A percentile compares a stretch with the other conserved stretches of the same genome.
Conservation (phyloP, 2,797 vertebrate species). For the Buceros bicornis region DNA sequence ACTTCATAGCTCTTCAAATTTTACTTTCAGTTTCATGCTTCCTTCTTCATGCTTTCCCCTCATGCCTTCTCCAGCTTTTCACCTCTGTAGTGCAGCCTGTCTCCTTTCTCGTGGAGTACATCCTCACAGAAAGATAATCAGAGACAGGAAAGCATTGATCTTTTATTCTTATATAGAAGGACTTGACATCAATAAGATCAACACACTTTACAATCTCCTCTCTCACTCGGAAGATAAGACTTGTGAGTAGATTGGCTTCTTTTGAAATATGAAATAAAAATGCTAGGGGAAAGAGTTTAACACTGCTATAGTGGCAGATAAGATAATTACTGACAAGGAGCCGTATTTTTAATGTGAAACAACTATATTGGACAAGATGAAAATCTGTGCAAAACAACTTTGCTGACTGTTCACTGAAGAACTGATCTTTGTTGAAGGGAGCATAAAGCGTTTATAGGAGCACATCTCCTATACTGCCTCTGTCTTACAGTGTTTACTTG, state of each 20-base stretch:
- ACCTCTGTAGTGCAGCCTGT: background rate
- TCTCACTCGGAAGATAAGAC: background rate
- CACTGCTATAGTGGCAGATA: background rate
- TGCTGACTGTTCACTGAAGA: background rate
- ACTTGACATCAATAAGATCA: background rate
- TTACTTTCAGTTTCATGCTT: background rate
- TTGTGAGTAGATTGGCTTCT: background rate
- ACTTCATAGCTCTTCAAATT: background rate
- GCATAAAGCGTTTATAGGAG: background rate
- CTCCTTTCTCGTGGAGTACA: background rate
- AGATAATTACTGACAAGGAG: background rate
- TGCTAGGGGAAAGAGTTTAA: background rate
- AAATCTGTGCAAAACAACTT: background rate
- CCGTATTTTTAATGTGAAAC: background rate
- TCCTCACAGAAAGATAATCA: conserved; percentile 2
- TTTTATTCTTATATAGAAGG: conserved; percentile 3
- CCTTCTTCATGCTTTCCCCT: background rate
- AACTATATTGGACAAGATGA: background rate
- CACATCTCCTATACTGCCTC: background rate
- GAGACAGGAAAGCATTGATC: conserved; percentile 1
- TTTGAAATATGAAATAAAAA: background rate
- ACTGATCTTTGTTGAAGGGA: background rate
- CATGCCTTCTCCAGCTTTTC: background rate
- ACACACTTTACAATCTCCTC: background rate
- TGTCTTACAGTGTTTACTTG: background rate